These are phyloP conservation scores for Saccostrea glomerata DNA, from an alignment of 1,140 invertebrate genomes.

Conservation along the genomic window DNA sequence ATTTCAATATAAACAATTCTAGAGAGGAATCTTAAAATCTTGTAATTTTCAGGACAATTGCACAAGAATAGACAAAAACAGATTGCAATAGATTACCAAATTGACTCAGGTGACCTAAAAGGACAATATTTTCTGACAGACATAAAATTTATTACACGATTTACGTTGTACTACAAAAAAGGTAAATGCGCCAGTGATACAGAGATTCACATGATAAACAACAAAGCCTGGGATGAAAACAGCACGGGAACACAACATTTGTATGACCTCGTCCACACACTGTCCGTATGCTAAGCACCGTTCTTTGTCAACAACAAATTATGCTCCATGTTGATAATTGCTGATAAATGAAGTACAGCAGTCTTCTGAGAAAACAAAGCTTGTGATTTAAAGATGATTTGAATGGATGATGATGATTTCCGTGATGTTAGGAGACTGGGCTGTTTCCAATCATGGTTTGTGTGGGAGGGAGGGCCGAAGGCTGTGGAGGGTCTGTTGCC, in stretches of 20 bases:
- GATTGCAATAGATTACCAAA: not conserved
- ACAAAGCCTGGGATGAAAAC: not conserved
- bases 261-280: not conserved
- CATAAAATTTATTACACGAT: constrained; percentile 12
- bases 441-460: constrained; percentile 14
- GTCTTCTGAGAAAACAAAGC: not conserved
- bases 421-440: not conserved
- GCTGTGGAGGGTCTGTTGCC: not conserved
- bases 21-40: too few species aligned
- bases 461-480: not conserved
- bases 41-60: too few species aligned
- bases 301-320: not conserved
- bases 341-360: not conserved
- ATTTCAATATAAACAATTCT: too few species aligned
- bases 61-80: not conserved
- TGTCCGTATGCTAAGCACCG: not conserved
- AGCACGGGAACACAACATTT: constrained; percentile 6
- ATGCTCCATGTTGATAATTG: not conserved
- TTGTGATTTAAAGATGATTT: not conserved
- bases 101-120: not conserved
- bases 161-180: constrained; percentile 2
- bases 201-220: not conserved
- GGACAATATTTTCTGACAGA: not conserved
- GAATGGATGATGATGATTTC: not conserved
- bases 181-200: not conserved